These are phyloP conservation scores for Paedocypris micromegethes DNA, from an alignment of 2,797 vertebrate species.

Conservation along the genomic window DNA sequence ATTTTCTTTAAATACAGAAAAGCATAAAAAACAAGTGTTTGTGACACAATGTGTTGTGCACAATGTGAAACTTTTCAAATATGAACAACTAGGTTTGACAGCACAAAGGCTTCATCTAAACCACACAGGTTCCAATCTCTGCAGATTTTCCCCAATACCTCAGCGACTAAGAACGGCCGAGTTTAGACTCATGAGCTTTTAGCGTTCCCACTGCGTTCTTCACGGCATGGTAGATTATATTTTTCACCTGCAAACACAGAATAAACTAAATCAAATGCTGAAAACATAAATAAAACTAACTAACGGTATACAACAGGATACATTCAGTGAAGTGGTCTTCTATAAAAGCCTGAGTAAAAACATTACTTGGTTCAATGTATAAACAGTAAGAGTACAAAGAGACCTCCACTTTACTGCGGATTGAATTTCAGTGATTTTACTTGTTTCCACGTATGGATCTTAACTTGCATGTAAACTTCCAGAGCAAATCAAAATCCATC, in stretches of 20 bases:
- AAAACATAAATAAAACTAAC: too few species aligned
- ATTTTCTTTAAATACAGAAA: conserved; percentile 44
- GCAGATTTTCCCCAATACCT: conserved; percentile 42
- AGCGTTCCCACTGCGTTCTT: conserved; percentile 97
- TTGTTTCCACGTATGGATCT: too few species aligned
- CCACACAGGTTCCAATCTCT: conserved; percentile 48
- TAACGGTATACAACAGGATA: too few species aligned
- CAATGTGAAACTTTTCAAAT: conserved; percentile 28
- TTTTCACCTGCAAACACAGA: conserved; percentile 83
- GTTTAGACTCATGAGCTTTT: conserved; percentile 91
- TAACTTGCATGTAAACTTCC: too few species aligned
- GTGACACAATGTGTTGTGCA: too few species aligned
- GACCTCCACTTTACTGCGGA: too few species aligned
- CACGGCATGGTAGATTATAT: conserved; percentile 99
- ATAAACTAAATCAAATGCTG: neutral
- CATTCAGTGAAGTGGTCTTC: too few species aligned
- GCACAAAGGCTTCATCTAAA: conserved; percentile 12
- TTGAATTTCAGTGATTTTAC: too few species aligned
- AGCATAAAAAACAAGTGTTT: conserved; percentile 44
- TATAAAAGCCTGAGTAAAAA: too few species aligned
- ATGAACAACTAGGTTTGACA: conserved; percentile 34
- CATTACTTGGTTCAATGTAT: too few species aligned
- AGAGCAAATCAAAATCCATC: too few species aligned
- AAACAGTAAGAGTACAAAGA: too few species aligned
- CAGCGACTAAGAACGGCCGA: conserved; percentile 81